phyloP scores from a whole-genome alignment of 2,113 vertebrate genomes.

The Osmerus mordax region DNA sequence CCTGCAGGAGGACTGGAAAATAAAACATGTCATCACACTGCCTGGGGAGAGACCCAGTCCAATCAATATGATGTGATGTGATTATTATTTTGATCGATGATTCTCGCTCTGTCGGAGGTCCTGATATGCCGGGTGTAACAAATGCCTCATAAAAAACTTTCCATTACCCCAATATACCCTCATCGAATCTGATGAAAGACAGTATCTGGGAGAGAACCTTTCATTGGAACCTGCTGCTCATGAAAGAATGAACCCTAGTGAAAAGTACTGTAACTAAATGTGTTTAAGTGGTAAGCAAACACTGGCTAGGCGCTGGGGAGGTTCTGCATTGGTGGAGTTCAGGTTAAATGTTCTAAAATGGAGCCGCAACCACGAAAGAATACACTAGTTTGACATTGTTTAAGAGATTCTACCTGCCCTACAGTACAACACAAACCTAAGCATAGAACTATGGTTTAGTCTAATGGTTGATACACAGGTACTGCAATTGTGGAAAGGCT shows the following conservation, averaged over 20 bases:
- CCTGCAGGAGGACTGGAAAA: background rate
- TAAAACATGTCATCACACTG: constrained; percentile 28
- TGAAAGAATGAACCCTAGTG: constrained; percentile 37
- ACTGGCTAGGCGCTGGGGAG: constrained; percentile 48
- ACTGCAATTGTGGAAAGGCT: constrained; percentile 14
- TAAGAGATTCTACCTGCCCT: constrained; percentile 51
- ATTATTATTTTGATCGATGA: constrained; percentile 54
- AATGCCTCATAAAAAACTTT: constrained; percentile 43
- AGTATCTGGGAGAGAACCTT: constrained; percentile 35
- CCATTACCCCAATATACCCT: constrained; percentile 51
- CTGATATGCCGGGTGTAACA: constrained; percentile 45
- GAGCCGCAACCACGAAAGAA: constrained; percentile 62
- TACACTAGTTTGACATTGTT: constrained; percentile 49
- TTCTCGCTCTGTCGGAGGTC: constrained; percentile 25
- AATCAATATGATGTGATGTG: constrained; percentile 28
- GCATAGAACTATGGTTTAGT: constrained; percentile 51
- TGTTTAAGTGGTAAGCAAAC: constrained; percentile 52
- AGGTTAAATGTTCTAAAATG: constrained; percentile 67
- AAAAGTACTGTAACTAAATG: constrained; percentile 39
- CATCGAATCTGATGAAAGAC: constrained; percentile 27
- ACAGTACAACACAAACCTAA: constrained; percentile 45
- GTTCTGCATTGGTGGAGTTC: constrained; percentile 60
- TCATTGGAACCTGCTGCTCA: constrained; percentile 38
- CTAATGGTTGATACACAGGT: constrained; percentile 40
- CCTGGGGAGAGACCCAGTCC: constrained; percentile 2